Evolutionary conservation across 2,888 invertebrate species (phyloP), one percentile per base, ranked within the genome.

Genomic region (Limnephilus marmoratus): DNA sequence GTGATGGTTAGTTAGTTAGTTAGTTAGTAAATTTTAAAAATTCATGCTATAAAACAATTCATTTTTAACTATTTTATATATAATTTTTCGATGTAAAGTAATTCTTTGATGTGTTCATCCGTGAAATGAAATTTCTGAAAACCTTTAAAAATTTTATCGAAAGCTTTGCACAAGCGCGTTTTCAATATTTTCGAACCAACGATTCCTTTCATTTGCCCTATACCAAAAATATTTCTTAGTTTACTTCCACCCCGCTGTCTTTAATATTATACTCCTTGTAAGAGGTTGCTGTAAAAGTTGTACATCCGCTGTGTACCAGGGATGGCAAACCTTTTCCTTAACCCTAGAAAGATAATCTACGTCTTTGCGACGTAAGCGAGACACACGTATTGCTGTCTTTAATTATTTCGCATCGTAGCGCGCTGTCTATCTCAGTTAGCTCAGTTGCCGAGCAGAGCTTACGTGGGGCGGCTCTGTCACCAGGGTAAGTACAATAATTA

Each of bases 241-340:
- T 83, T 34, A 24, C 37, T 41, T 41, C 34, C 83, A 41, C 83
- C 37, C 18, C 37, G 83, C 37, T 83, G 37, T 3, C 24, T 83
- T 83, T 83, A 83, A 83, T 83, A 83, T 83, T 37, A 18, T 41
- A 83, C n/a, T 24, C 9, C 83, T 34, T 37, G 37, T 83, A 83
- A 83, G 83, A 83, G 83, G 83, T 83, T 83, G 83, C 83, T n/a
- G 37, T 83, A 83, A 83, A 83, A 83, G 11, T 83, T 83, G 37
- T 83, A 83, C 37, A 37, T 24, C 83, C 37, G 1, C 34, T 37
- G 24, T 37, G 3, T 15, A 9, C 37, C 83, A 83, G 83, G 83
- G 83, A 68, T 68, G 24, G 68, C 24, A n/a, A 68, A 68, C 24
- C 24, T 24, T 24, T 68, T n/a, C 24, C 68, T 68, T 24, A 18